Conservation (phyloP, 2,113 vertebrate genomes). For the Callaeas wilsoni region DNA sequence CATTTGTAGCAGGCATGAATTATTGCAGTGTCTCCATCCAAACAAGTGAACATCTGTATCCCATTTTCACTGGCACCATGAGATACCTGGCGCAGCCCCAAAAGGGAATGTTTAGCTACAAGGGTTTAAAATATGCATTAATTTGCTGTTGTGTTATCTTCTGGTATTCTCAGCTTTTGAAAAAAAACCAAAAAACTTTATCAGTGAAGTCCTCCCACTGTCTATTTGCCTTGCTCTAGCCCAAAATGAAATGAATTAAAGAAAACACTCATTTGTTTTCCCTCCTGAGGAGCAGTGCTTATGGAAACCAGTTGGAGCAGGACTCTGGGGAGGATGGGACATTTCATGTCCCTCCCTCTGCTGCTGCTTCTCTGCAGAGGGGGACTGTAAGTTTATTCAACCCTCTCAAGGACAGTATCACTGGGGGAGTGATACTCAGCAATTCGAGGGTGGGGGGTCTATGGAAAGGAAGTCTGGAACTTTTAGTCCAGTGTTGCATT, state of each 20-base stretch:
- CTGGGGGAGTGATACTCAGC: neutral
- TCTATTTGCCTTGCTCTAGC: conserved; percentile 1
- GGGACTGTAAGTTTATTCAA: neutral
- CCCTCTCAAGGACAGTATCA: neutral
- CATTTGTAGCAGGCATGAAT: conserved; percentile 54
- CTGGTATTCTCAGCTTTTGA: conserved; percentile 27
- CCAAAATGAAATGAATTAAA: conserved; percentile 18
- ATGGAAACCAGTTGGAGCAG: neutral
- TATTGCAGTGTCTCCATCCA: conserved; percentile 57
- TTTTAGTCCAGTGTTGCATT: neutral
- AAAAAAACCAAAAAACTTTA: neutral
- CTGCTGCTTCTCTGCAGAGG: neutral
- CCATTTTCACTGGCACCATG: conserved; percentile 60
- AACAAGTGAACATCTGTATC: conserved; percentile 70
- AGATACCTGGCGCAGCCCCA: conserved; percentile 64
- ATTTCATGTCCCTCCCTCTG: neutral
- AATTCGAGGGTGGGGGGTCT: neutral
- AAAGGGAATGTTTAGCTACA: conserved; percentile 55
- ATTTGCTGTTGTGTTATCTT: conserved; percentile 61
- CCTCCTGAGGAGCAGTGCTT: neutral
- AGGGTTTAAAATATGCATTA: conserved; percentile 57
- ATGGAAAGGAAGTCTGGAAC: neutral
- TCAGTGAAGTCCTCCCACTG: conserved; percentile 39
- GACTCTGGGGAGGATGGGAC: neutral
- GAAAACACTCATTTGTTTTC: conserved; percentile 42